phyloP scores from a whole-genome alignment of 2,888 invertebrate genomes.

The Oegoconia quadripuncta region DNA sequence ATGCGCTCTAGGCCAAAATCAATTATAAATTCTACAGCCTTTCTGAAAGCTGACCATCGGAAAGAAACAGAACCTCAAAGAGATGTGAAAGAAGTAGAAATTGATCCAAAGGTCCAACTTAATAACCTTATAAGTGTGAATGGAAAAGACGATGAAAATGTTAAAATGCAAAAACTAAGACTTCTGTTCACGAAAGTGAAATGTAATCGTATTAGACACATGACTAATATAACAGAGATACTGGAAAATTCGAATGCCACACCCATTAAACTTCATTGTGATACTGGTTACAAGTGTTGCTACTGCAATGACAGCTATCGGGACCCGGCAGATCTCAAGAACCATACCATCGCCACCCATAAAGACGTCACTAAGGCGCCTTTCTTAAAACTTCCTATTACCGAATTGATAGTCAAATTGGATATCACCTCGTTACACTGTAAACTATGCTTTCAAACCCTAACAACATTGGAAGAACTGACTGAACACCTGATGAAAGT shows the following conservation, averaged over 20 bases:
- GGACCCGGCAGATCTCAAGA: conserved; percentile 26
- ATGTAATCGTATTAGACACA: neutral
- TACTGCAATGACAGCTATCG: conserved; percentile 26
- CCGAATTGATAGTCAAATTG: conserved; percentile 3
- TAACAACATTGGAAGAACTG: conserved; percentile 1
- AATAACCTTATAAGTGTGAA: too few species aligned
- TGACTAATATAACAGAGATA: conserved; percentile 8
- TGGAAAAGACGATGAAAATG: too few species aligned
- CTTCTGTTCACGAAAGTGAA: too few species aligned
- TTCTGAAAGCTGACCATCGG: too few species aligned
- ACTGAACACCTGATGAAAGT: conserved; percentile 1
- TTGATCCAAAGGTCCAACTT: too few species aligned
- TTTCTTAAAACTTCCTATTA: neutral
- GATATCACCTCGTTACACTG: conserved; percentile 8
- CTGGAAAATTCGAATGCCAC: conserved; percentile 15
- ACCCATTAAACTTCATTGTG: conserved; percentile 26
- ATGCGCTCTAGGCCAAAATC: too few species aligned
- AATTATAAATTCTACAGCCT: too few species aligned
- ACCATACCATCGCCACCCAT: conserved; percentile 19
- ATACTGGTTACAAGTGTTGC: conserved; percentile 29
- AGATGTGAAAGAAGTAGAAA: too few species aligned
- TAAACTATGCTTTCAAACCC: conserved; percentile 1
- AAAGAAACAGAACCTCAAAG: too few species aligned
- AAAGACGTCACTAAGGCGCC: neutral
- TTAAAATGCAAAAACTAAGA: neutral